A percentile compares a stretch with the other conserved stretches of the same genome.
phyloP scores from a whole-genome alignment of 2,113 vertebrate genomes.

The Pungitius pungitius region DNA sequence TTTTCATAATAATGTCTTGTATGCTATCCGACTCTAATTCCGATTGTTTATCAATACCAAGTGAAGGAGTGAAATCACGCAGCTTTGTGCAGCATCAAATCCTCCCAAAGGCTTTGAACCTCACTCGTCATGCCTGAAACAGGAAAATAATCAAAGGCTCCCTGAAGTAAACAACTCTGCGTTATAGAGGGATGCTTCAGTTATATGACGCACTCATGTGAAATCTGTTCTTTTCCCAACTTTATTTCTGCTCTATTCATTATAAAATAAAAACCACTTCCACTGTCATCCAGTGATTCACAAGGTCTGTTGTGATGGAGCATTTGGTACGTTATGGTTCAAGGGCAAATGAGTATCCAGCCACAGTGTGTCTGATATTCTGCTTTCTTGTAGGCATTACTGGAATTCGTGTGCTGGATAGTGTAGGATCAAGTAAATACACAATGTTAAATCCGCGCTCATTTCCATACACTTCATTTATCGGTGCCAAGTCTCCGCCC shows the following conservation, averaged over 20 bases:
- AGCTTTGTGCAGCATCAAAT: constrained; percentile 18
- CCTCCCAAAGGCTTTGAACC: constrained; percentile 30
- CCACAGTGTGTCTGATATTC: constrained; percentile 18
- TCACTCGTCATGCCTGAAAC: constrained; percentile 30
- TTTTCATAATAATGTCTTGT: constrained; percentile 10
- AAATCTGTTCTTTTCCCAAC: constrained; percentile 10
- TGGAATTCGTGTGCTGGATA: constrained; percentile 26
- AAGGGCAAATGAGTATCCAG: constrained; percentile 43
- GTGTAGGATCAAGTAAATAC: constrained; percentile 58
- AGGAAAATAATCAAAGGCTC: constrained; percentile 46
- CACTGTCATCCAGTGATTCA: constrained; percentile 35
- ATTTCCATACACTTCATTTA: constrained; percentile 63
- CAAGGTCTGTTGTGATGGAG: constrained; percentile 54
- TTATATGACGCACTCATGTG: constrained; percentile 39
- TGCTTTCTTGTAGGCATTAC: constrained; percentile 35
- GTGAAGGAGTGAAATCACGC: not conserved
- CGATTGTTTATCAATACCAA: constrained; percentile 37
- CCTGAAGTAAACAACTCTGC: constrained; percentile 39
- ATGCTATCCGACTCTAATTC: constrained; percentile 17
- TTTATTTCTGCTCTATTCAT: constrained; percentile 29
- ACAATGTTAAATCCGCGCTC: constrained; percentile 50
- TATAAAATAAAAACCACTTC: constrained; percentile 33
- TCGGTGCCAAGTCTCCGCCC: constrained; percentile 40
- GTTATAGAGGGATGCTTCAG: constrained; percentile 31
- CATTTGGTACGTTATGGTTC: constrained; percentile 47